Base-by-base conservation (phyloP, 2,888 invertebrate genomes). In the Yponomeuta sedellus region DNA sequence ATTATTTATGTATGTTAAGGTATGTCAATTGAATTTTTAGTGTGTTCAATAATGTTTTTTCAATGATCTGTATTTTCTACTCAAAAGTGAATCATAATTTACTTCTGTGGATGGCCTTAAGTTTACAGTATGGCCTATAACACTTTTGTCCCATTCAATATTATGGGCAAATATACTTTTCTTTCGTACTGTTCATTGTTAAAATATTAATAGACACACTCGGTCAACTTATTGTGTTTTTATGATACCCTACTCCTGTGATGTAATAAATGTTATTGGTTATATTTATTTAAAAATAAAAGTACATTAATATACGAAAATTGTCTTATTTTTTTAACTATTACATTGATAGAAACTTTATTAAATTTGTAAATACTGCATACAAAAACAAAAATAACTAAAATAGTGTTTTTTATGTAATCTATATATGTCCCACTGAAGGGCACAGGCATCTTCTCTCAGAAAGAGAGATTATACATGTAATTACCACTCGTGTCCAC, bases 211-310 rank as follows among this genome's bases (percentile, higher is more conserved):
- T 39, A 2, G 62, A n/a, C 34, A 34, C 34, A 62, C 16, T 28
- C 12, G 44, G 22, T 10, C 22, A 79, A 79, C 75, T 74, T 72
- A 83, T 87, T 88, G 85, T 89, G 88, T 90, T 88, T 85, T 87
- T 83, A 88, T 84, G 82, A 84, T 89, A 89, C 90, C 90, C 90
- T 84, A 81, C 87, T 89, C 91, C 91, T 91, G 91, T 91, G 91
- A 91, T 91, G 88, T 90, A 90, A 88, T 90, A 90, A 88, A 90
- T 89, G 90, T 91, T 90, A 91, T 91, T 88, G 89, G 90, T 91
- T 90, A 90, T 91, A 90, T 90, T 91, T 90, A 90, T 90, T 91
- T 90, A 83, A 88, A 85, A 90, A 88, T 86, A 89, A 91, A 89
- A 88, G 76, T 88, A 88, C 87, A 87, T 87, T 88, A 89, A 87